Evolutionary conservation across 2,113 vertebrate species (phyloP).

Genomic region (Chaetops frenatus): DNA sequence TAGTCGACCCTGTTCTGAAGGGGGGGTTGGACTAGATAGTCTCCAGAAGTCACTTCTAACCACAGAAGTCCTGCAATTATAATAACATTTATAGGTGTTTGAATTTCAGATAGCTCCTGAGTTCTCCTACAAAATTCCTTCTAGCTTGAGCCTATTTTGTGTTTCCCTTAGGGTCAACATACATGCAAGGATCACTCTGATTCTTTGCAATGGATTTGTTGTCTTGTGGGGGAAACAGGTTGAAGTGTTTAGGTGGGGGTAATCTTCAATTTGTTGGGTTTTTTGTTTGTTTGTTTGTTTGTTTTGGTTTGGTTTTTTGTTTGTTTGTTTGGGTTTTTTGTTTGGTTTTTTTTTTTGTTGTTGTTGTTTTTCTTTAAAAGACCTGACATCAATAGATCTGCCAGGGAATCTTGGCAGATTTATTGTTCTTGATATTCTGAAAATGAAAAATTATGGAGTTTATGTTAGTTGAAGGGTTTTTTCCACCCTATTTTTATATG

Average conservation of each 20-base stretch:
- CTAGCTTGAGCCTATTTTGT: neutral
- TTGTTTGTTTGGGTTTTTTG: neutral
- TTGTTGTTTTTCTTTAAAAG: neutral
- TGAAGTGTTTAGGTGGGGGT: neutral
- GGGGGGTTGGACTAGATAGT: neutral
- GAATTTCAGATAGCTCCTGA: neutral
- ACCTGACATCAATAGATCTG: neutral
- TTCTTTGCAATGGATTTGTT: neutral
- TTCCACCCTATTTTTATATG: neutral
- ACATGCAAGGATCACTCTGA: neutral
- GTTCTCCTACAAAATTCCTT: neutral
- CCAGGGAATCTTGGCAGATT: neutral
- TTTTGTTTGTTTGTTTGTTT: fast-evolving
- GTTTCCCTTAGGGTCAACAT: neutral
- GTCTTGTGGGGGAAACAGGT: neutral
- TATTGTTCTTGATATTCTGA: neutral
- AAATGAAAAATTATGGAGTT: neutral
- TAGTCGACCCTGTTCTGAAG: neutral
- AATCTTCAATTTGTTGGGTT: neutral
- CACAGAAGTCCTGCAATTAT: neutral
- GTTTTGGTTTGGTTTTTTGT: too few relatives aligned
- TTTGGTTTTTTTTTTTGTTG: neutral
- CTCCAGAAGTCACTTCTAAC: neutral
- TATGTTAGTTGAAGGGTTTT: neutral
- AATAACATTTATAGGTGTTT: neutral